Percentiles rank a stretch among this genome's conserved stretches.
phyloP scores from a whole-genome alignment of 2,888 invertebrate species.

The Epicampocera succincta region DNA sequence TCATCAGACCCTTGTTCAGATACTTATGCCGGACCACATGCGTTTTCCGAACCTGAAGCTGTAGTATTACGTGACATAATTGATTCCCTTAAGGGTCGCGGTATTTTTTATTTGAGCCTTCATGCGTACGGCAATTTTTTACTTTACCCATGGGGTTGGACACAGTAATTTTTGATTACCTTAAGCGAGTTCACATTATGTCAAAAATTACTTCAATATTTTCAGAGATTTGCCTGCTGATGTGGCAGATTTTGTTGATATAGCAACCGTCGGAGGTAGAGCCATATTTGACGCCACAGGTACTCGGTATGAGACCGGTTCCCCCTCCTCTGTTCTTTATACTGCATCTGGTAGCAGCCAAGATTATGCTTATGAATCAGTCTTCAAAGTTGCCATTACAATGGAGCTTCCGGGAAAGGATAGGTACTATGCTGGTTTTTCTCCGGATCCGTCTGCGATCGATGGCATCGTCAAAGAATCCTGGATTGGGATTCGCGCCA shows the following conservation, averaged over 20 bases:
- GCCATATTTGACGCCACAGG: constrained; percentile 79
- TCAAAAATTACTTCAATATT: neutral
- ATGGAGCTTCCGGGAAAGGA: constrained; percentile 83
- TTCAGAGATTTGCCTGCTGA: constrained; percentile 81
- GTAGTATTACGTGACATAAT: constrained; percentile 84
- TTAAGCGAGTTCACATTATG: too few relatives aligned
- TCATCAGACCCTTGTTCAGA: constrained; percentile 83
- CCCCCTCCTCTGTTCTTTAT: constrained; percentile 82
- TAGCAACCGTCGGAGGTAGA: constrained; percentile 78
- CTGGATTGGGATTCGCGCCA: constrained; percentile 82
- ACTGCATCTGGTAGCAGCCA: constrained; percentile 85
- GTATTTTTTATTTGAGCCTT: constrained; percentile 86
- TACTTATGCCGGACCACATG: constrained; percentile 84
- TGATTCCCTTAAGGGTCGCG: constrained; percentile 80
- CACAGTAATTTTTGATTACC: constrained; percentile 78
- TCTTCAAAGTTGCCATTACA: constrained; percentile 85
- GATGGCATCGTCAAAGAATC: constrained; percentile 84
- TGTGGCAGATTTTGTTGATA: constrained; percentile 80
- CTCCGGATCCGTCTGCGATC: constrained; percentile 84
- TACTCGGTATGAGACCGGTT: constrained; percentile 80
- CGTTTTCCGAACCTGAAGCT: constrained; percentile 88
- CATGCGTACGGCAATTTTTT: constrained; percentile 89
- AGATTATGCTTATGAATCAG: constrained; percentile 85
- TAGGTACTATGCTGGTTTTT: constrained; percentile 84
- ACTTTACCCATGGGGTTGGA: constrained; percentile 87